Conservation (phyloP, 2,888 invertebrate species). For the Hofmannophila pseudospretella region DNA sequence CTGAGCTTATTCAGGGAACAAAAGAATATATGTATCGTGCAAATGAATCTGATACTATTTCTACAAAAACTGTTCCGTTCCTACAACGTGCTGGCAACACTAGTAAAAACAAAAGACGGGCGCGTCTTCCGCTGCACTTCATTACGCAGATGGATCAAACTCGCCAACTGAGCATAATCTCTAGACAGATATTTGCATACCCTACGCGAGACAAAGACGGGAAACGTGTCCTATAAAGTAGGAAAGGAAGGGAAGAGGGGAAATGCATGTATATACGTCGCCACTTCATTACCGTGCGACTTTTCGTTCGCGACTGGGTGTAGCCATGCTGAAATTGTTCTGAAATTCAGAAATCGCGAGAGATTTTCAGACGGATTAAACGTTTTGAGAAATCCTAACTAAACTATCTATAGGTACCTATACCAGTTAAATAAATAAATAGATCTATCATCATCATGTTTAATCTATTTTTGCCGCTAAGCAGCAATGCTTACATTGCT, state of each 20-base stretch:
- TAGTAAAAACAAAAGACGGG: constrained; percentile 9
- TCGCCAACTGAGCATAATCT: constrained; percentile 35
- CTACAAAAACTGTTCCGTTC: too few species aligned
- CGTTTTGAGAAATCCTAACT: too few species aligned
- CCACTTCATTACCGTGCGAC: constrained; percentile 7
- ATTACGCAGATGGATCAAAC: constrained; percentile 50
- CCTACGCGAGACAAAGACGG: constrained; percentile 3
- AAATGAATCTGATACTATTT: too few species aligned
- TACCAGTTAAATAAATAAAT: too few species aligned
- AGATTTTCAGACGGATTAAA: too few species aligned
- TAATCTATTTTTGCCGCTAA: too few species aligned
- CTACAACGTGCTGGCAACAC: too few species aligned
- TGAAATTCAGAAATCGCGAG: neutral
- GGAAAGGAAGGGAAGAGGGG: neutral
- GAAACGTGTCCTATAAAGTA: neutral
- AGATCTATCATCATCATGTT: too few species aligned
- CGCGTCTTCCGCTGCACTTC: constrained; percentile 36
- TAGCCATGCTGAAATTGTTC: neutral
- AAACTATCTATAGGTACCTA: too few species aligned
- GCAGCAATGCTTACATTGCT: too few species aligned
- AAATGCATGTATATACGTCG: constrained; percentile 2
- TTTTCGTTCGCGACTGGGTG: neutral
- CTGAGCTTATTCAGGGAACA: too few species aligned
- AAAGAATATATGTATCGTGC: too few species aligned
- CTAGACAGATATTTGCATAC: constrained; percentile 4